These are phyloP conservation scores for Acrobasis consociella DNA, from an alignment of 2,888 invertebrate species.

Conservation along the genomic window DNA sequence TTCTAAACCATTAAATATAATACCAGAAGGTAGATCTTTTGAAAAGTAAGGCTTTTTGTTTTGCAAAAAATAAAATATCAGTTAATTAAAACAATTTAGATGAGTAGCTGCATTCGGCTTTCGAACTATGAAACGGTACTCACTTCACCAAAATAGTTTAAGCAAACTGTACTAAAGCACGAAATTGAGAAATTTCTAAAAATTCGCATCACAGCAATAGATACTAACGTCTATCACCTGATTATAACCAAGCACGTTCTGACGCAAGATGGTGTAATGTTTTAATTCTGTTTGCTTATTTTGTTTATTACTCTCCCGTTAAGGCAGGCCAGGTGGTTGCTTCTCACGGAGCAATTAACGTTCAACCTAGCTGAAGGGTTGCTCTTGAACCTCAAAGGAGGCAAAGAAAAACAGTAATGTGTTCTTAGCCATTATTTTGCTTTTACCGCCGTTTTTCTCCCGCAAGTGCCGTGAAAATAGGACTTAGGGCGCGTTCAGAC, in stretches of 20 bases:
- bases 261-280: constrained; percentile 46
- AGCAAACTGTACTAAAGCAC: no score
- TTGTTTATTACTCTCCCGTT: constrained; percentile 59
- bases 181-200: no score
- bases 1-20: no score
- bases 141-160: no score
- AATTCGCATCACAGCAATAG: no score
- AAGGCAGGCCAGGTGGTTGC: constrained; percentile 59
- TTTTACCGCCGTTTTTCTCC: constrained; percentile 44
- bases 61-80: no score
- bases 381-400: constrained; percentile 63
- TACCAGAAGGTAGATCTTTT: no score
- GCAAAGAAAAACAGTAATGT: constrained; percentile 59
- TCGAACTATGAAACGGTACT: no score
- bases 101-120: no score
- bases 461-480: constrained; percentile 13
- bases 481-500: background rate
- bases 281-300: constrained; percentile 61
- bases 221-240: constrained; percentile 1
- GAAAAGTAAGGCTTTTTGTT: no score
- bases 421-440: constrained; percentile 53
- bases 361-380: constrained; percentile 66
- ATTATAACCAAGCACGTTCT: constrained; percentile 39
- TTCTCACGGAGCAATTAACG: constrained; percentile 80
- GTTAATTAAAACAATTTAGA: no score